These are phyloP conservation scores for Notolabrus celidotus DNA, from an alignment of 2,797 vertebrate species.

Conservation along the genomic window DNA sequence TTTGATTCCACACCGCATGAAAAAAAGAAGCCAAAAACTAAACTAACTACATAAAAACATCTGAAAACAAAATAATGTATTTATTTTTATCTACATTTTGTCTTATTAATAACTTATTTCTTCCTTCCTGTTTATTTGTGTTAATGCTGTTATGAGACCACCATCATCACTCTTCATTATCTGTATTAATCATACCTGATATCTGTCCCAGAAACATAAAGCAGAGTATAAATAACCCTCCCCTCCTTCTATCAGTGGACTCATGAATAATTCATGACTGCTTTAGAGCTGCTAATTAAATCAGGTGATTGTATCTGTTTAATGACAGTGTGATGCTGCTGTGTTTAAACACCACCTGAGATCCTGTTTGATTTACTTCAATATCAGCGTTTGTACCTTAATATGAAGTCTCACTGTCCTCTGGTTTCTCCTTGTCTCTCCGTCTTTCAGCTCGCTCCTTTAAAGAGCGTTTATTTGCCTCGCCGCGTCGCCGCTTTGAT, in stretches of 20 bases:
- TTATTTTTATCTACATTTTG: too few relatives aligned
- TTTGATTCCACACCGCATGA: too few relatives aligned
- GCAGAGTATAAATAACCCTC: slow-evolving; percentile 28
- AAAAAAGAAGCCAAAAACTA: too few relatives aligned
- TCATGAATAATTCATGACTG: slow-evolving; percentile 39
- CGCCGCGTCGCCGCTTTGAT: slow-evolving; percentile 37
- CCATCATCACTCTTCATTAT: not conserved
- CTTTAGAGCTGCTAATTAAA: slow-evolving; percentile 36
- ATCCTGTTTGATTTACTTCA: slow-evolving; percentile 44
- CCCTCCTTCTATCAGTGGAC: not conserved
- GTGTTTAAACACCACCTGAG: slow-evolving; percentile 6
- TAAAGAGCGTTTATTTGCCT: slow-evolving; percentile 28
- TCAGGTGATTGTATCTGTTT: slow-evolving; percentile 32
- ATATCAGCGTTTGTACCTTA: slow-evolving; percentile 35
- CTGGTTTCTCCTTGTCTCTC: slow-evolving; percentile 32
- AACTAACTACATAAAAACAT: too few relatives aligned
- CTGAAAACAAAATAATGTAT: too few relatives aligned
- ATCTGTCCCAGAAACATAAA: not conserved
- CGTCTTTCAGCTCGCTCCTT: slow-evolving; percentile 38
- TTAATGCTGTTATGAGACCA: too few relatives aligned
- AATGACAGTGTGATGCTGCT: not conserved
- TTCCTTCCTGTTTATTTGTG: too few relatives aligned
- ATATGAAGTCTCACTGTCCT: slow-evolving; percentile 12
- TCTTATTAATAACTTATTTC: too few relatives aligned
- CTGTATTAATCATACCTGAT: not conserved